phyloP scores from a whole-genome alignment of 2,888 invertebrate species.

The Macrostomum cliftonense region DNA sequence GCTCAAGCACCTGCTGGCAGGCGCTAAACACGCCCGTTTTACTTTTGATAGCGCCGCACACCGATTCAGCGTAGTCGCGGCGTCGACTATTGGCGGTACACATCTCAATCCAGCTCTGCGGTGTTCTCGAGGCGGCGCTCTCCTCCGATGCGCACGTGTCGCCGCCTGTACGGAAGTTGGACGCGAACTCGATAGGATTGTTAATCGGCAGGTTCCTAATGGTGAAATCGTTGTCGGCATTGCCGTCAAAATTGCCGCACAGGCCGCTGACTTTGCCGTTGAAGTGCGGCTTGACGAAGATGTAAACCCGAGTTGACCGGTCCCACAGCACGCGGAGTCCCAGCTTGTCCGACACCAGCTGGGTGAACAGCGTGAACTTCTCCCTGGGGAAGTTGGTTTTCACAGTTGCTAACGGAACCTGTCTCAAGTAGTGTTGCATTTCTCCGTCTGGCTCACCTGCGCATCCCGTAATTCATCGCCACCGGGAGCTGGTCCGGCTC shows the following conservation, averaged over 20 bases:
- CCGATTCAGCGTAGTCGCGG: constrained; percentile 3
- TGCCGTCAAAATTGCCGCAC: constrained; percentile 73
- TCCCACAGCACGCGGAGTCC: constrained; percentile 70
- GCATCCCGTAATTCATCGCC: constrained; percentile 2
- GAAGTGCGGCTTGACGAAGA: constrained; percentile 59
- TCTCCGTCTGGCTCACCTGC: no score
- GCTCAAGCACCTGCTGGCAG: constrained; percentile 10
- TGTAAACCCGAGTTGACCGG: constrained; percentile 57
- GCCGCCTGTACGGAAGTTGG: no score
- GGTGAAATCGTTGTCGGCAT: constrained; percentile 52
- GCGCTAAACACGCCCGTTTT: constrained; percentile 6
- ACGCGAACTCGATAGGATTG: no score
- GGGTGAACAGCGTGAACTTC: constrained; percentile 7
- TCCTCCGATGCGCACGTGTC: no score
- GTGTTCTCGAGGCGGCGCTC: no score
- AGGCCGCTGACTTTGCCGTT: constrained; percentile 58
- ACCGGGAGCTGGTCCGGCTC: constrained; percentile 4
- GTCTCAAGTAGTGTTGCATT: no score
- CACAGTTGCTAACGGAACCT: no score
- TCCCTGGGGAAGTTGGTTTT: background rate
- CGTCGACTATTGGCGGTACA: background rate
- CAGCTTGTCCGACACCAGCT: constrained; percentile 35
- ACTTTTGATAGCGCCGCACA: constrained; percentile 5
- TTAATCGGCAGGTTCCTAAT: no score
- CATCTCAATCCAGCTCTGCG: no score